Conservation (phyloP, 2,888 invertebrate genomes). For the Amiota mariae region DNA sequence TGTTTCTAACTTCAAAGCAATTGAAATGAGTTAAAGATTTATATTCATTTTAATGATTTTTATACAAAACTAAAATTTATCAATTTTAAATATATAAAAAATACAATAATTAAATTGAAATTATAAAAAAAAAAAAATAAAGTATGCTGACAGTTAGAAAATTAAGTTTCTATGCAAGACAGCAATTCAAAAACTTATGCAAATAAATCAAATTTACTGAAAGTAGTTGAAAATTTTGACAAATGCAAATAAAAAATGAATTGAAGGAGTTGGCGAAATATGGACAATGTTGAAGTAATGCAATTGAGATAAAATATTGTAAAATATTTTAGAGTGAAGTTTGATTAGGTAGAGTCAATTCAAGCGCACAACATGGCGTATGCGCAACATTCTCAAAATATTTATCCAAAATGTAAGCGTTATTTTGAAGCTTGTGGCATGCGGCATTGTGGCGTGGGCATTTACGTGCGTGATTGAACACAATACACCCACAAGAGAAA, state of each 20-base stretch:
- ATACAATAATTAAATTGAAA: background rate
- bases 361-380: slow-evolving; percentile 8
- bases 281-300: background rate
- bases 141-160: background rate
- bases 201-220: slow-evolving; percentile 15
- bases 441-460: no score
- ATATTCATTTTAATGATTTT: no score
- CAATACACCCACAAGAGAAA: background rate
- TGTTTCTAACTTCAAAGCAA: background rate
- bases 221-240: slow-evolving; percentile 14
- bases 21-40: no score
- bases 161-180: background rate
- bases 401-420: no score
- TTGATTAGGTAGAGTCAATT: background rate
- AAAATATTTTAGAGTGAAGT: background rate
- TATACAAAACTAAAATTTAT: no score
- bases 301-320: background rate
- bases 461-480: slow-evolving; percentile 8
- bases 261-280: background rate
- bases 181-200: background rate
- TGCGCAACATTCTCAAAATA: background rate
- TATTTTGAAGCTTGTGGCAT: no score
- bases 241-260: no score
- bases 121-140: background rate
- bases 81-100: background rate